These are phyloP conservation scores for Xiphias gladius DNA, from an alignment of 2,113 vertebrate species.

Conservation along the genomic window DNA sequence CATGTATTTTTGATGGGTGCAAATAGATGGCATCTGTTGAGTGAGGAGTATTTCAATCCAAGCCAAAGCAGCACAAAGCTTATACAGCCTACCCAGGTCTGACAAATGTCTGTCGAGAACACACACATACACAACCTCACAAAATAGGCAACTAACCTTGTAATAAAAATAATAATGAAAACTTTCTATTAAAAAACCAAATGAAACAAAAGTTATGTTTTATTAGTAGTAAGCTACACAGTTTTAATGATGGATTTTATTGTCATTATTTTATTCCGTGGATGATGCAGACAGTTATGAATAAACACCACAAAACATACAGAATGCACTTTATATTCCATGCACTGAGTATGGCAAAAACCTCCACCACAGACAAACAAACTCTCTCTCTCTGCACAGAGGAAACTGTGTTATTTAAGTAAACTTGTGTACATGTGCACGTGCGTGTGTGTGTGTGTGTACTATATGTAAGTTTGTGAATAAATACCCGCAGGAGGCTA, in stretches of 20 bases:
- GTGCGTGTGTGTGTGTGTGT: not conserved
- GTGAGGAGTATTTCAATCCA: constrained; percentile 28
- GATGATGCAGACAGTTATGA: constrained; percentile 7
- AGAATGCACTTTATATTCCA: constrained; percentile 46
- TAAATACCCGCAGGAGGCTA: constrained; percentile 31
- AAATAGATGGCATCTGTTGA: constrained; percentile 36
- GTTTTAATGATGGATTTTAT: constrained; percentile 21
- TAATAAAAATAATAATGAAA: constrained; percentile 16
- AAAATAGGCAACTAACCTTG: constrained; percentile 11
- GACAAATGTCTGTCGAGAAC: constrained; percentile 5
- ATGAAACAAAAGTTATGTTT: not conserved
- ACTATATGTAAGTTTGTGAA: not conserved
- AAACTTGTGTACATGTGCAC: constrained; percentile 13
- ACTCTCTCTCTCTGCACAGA: constrained; percentile 29
- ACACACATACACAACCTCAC: not conserved
- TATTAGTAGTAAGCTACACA: constrained; percentile 5
- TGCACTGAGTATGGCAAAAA: constrained; percentile 34
- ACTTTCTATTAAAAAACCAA: constrained; percentile 1
- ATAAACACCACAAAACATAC: constrained; percentile 8
- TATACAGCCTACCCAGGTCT: constrained; percentile 2
- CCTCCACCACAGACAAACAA: constrained; percentile 44
- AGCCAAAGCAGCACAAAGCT: constrained; percentile 29
- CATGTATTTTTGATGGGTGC: constrained; percentile 13
- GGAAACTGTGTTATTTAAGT: constrained; percentile 32
- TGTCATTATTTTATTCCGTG: not conserved